These are phyloP conservation scores for Campylomormyrus numenius DNA, from an alignment of 2,113 vertebrate genomes.

Conservation along the genomic window DNA sequence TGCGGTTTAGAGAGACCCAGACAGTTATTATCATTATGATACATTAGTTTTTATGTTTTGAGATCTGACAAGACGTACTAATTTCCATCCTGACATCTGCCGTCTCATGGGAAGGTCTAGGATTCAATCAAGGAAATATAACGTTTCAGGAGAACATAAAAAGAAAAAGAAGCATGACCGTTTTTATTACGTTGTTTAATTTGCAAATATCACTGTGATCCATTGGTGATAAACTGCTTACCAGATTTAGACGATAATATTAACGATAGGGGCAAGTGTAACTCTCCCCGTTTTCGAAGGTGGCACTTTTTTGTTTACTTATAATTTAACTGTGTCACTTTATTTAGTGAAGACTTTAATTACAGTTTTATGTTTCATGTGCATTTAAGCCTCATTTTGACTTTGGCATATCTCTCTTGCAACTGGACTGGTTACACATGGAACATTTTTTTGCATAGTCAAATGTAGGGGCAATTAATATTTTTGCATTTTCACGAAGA, in stretches of 20 bases:
- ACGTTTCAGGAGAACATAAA: not conserved
- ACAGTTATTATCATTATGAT: not conserved
- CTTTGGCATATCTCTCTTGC: not conserved
- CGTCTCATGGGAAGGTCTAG: not conserved
- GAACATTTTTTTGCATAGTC: not conserved
- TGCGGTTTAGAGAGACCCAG: not conserved
- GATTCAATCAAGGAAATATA: not conserved
- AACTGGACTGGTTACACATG: not conserved
- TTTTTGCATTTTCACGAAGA: not conserved
- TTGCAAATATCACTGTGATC: not conserved
- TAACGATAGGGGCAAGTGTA: not conserved
- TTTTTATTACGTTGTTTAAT: not conserved
- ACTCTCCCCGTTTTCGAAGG: not conserved
- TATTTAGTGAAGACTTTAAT: not conserved
- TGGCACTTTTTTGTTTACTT: not conserved
- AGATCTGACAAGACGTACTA: not conserved
- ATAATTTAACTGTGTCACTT: not conserved
- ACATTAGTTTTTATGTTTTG: not conserved
- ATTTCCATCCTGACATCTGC: not conserved
- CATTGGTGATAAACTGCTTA: not conserved
- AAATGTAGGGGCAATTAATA: not conserved
- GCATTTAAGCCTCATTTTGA: not conserved
- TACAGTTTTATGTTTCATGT: not conserved
- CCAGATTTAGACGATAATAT: not conserved
- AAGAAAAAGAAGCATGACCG: not conserved